A percentile compares a stretch with the other conserved stretches of the same genome.
Evolutionary conservation across 2,113 vertebrate genomes (phyloP).

Genomic region (Bothrops jararaca): DNA sequence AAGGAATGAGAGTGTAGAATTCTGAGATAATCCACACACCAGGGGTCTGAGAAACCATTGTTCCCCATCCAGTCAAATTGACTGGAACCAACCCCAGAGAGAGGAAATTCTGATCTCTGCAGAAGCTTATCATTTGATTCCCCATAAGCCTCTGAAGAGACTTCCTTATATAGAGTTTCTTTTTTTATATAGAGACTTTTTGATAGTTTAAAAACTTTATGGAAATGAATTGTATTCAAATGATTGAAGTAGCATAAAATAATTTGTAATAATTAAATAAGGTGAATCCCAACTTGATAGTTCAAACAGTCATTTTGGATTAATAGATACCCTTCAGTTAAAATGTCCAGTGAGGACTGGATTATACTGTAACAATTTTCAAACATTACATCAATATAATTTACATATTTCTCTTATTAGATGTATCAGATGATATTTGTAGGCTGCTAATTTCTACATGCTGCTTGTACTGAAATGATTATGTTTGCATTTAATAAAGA

Average conservation of each 20-base stretch:
- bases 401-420: not conserved
- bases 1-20: not conserved
- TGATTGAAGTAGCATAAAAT: not conserved
- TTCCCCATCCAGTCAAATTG: not conserved
- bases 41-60: not conserved
- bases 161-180: too few species aligned
- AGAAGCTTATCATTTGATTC: not conserved
- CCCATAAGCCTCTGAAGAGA: too few species aligned
- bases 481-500: not conserved
- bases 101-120: not conserved
- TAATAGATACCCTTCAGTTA: not conserved
- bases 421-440: not conserved
- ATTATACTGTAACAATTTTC: not conserved
- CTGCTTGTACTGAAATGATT: not conserved
- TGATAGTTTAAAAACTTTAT: not conserved
- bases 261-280: not conserved
- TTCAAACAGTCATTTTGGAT: not conserved
- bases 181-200: not conserved
- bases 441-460: conserved; percentile 1
- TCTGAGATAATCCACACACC: not conserved
- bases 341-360: not conserved
- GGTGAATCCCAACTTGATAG: not conserved
- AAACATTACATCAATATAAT: not conserved
- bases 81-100: not conserved
- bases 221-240: not conserved